phyloP scores from a whole-genome alignment of 2,888 invertebrate genomes.

The Eumacrocentrus americanus region DNA sequence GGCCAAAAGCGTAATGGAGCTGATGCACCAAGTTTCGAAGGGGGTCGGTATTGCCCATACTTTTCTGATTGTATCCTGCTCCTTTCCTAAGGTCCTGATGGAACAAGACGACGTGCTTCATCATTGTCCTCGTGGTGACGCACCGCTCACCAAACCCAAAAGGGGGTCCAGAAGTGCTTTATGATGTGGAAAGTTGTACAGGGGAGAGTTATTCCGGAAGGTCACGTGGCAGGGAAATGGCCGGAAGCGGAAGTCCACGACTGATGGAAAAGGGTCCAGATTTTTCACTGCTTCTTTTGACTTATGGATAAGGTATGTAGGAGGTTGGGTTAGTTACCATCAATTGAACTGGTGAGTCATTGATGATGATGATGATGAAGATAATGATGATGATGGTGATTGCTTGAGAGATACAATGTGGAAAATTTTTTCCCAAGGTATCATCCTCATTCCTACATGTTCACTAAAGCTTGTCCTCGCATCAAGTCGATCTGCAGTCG shows the following conservation, averaged over 20 bases:
- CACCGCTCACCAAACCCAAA: too few relatives aligned
- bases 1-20: conserved; percentile 3
- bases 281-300: too few relatives aligned
- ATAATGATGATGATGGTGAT: neutral
- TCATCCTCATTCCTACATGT: neutral
- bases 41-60: neutral
- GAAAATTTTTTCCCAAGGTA: neutral
- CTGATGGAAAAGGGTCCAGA: neutral
- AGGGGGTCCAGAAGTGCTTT: conserved; percentile 28
- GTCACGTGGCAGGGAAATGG: conserved; percentile 44
- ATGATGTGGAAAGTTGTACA: conserved; percentile 33
- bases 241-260: conserved; percentile 9
- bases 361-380: neutral
- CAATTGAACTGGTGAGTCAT: too few relatives aligned
- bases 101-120: too few relatives aligned
- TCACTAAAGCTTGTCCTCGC: neutral
- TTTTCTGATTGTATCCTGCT: neutral
- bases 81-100: too few relatives aligned
- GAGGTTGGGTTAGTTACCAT: too few relatives aligned
- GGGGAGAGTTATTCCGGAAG: conserved; percentile 27
- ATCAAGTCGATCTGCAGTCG: neutral
- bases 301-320: too few relatives aligned
- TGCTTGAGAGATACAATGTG: neutral
- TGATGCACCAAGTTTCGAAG: neutral
- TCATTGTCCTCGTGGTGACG: too few relatives aligned